Conservation (phyloP, 2,888 invertebrate genomes). For the Drosophila fulvimacula region DNA sequence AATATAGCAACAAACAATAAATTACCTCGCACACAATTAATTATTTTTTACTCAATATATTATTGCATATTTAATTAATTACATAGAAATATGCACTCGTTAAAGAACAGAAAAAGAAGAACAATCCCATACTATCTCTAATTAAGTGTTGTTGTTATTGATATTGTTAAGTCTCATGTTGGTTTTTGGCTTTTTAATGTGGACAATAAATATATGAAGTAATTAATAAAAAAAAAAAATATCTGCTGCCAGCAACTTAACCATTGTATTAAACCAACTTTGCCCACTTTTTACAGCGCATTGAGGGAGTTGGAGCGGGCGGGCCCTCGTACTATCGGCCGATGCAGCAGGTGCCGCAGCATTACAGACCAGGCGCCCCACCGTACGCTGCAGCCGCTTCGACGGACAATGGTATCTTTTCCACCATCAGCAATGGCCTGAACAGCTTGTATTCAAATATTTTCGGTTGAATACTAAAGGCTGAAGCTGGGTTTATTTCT, state of each 20-base stretch:
- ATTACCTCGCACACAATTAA: neutral
- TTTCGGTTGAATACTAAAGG: conserved; percentile 87
- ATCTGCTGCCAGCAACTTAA: neutral
- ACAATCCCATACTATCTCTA: neutral
- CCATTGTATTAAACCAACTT: conserved; percentile 4
- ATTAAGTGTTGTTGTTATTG: conserved; percentile 44
- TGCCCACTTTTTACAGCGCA: conserved; percentile 86
- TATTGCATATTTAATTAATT: conserved; percentile 1
- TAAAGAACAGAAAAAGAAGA: neutral
- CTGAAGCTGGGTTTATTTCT: conserved; percentile 5
- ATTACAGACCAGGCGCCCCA: conserved; percentile 85
- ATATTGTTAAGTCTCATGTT: conserved; percentile 20
- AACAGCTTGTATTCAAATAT: conserved; percentile 91
- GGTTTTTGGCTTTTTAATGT: conserved; percentile 26
- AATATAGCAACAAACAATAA: neutral
- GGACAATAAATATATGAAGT: conserved; percentile 42
- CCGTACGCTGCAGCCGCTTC: conserved; percentile 73
- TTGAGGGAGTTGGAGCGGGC: conserved; percentile 86
- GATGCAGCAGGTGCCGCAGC: conserved; percentile 85
- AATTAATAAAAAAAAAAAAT: neutral
- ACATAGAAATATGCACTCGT: neutral
- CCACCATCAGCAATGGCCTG: conserved; percentile 91
- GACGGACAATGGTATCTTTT: conserved; percentile 86
- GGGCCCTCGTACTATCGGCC: conserved; percentile 87
- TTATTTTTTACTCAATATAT: conserved; percentile 1